Conservation (phyloP, 2,113 vertebrate genomes). For the Clarias macrocephalus region DNA sequence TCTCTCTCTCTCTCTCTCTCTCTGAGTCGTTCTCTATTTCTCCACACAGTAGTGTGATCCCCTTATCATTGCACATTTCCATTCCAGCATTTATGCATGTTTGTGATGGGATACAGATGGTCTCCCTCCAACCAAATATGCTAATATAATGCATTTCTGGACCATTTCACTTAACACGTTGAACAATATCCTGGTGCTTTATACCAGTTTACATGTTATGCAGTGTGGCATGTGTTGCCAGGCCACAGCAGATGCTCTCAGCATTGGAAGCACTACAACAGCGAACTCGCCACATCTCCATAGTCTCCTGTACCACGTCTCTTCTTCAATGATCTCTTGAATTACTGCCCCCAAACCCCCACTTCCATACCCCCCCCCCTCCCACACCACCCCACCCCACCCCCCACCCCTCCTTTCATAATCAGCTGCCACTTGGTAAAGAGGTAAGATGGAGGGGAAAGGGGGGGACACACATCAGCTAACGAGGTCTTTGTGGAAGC, state of each 20-base stretch:
- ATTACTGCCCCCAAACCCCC: constrained; percentile 68
- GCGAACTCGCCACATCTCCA: constrained; percentile 61
- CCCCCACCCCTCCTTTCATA: constrained; percentile 64
- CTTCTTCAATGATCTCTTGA: constrained; percentile 72
- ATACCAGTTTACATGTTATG: constrained; percentile 37
- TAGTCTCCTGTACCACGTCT: constrained; percentile 64
- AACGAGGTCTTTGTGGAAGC: constrained; percentile 76
- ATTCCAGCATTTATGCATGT: neutral
- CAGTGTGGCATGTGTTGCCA: constrained; percentile 66
- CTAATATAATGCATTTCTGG: constrained; percentile 38
- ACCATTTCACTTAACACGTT: constrained; percentile 41
- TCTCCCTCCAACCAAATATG: constrained; percentile 30
- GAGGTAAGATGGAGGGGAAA: constrained; percentile 64
- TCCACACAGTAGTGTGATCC: constrained; percentile 2
- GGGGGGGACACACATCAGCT: constrained; percentile 58
- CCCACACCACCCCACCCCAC: neutral
- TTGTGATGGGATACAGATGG: constrained; percentile 40
- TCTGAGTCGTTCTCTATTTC: neutral
- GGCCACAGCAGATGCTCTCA: constrained; percentile 69
- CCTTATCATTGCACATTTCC: neutral
- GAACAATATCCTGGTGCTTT: constrained; percentile 9
- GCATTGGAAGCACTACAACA: constrained; percentile 62
- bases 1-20: constrained; percentile 15
- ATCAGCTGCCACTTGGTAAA: constrained; percentile 74
- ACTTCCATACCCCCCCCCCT: neutral